Conservation (phyloP, 2,113 vertebrate genomes). For the Lichenostomus cassidix region DNA sequence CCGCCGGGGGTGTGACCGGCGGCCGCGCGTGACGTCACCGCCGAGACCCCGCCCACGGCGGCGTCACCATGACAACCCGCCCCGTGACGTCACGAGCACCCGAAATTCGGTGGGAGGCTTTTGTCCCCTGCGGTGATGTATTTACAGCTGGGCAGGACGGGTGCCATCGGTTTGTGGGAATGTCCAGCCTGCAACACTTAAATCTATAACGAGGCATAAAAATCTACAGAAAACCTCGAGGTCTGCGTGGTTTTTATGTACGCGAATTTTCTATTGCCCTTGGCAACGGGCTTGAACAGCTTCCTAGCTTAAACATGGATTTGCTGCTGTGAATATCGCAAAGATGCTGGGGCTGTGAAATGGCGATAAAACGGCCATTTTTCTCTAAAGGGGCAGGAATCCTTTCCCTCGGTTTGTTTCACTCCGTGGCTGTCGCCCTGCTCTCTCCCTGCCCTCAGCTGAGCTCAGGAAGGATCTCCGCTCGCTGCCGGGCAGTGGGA, state of each 20-base stretch:
- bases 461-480: background rate
- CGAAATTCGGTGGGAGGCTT: background rate
- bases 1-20: background rate
- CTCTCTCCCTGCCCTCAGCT: background rate
- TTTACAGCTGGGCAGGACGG: background rate
- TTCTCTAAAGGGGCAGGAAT: background rate
- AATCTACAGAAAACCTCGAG: background rate
- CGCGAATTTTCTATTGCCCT: background rate
- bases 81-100: background rate
- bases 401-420: background rate
- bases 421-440: background rate
- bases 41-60: rapidly evolving
- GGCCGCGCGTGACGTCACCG: background rate
- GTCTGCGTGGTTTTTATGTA: background rate
- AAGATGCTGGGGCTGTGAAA: background rate
- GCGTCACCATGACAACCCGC: background rate
- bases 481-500: background rate
- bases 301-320: background rate
- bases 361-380: background rate
- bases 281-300: background rate
- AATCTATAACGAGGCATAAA: background rate
- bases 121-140: background rate
- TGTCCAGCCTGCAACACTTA: background rate
- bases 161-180: background rate
- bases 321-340: background rate